Percentiles rank a stretch among this genome's conserved stretches.
Evolutionary conservation across 2,888 invertebrate genomes (phyloP).

Genomic region (Amorpha juglandis): DNA sequence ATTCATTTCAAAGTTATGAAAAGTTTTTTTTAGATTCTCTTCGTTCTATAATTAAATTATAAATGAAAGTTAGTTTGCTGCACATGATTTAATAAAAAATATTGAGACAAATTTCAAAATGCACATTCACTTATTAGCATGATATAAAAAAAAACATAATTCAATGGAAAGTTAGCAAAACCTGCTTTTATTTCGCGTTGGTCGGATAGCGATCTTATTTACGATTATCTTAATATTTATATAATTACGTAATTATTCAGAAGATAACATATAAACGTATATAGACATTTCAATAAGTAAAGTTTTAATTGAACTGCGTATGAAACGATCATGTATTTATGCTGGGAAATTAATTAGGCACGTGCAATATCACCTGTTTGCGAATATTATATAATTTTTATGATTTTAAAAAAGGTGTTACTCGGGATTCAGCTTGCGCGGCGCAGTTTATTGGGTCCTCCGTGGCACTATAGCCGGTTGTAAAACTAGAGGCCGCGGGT

Average conservation of each 20-base stretch:
- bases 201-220: slow-evolving; percentile 48
- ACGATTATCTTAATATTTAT: slow-evolving; percentile 43
- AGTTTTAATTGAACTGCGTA: slow-evolving; percentile 3
- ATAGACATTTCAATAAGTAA: slow-evolving; percentile 6
- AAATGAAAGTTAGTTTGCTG: not conserved
- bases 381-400: not conserved
- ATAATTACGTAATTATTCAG: slow-evolving; percentile 32
- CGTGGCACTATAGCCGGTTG: too few species aligned
- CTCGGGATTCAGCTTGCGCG: not conserved
- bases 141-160: slow-evolving; percentile 13
- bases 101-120: not conserved
- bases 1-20: not conserved
- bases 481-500: too few species aligned
- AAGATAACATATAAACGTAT: too few species aligned
- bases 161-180: slow-evolving; percentile 30
- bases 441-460: not conserved
- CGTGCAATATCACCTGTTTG: slow-evolving; percentile 5
- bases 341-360: slow-evolving; percentile 5
- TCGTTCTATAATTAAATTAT: too few species aligned
- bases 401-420: not conserved
- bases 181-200: slow-evolving; percentile 43
- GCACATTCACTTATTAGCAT: not conserved
- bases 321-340: slow-evolving; percentile 14
- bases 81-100: not conserved
- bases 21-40: too few species aligned